Base-by-base conservation (phyloP, 2,113 vertebrate species). In the Sylvietta virens region DNA sequence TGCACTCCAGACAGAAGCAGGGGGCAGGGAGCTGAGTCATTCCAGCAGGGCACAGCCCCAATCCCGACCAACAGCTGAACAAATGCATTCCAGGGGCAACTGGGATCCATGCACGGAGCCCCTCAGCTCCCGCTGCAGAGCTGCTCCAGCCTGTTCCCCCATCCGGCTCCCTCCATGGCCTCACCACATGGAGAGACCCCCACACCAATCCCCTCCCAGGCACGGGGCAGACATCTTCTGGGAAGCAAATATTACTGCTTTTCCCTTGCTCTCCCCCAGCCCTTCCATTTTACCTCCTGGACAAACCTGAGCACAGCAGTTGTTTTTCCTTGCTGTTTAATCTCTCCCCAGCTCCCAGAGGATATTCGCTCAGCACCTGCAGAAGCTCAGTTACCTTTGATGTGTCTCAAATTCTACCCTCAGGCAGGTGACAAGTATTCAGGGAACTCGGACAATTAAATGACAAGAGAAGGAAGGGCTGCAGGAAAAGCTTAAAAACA, bases 371-470 rank as follows among this genome's bases (percentile, higher is more conserved):
- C 56, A 66, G 35, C 0, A 13, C 83, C 78, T 78, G 83, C 83
- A 93, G 72, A 81, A 86, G 51, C 57, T 93, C 65, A 82, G 22
- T 42, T 20, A 28, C 44, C 81, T 95, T 84, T 91, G 73, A 83
- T 91, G 83, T 67, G 57, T 71, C 92, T 96, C 84, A 81, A 81
- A 94, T 89, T 95, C 89, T 67, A 26, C 37, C 73, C 81, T 30
- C 50, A 67, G 91, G 86, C 81, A 79, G 45, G 62, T 86, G 91
- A 86, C 1, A 9, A 71, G 40, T 66, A 83, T 50, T 84, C 60
- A 47, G 86, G 60, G 83, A 83, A 88, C 65, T 62, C 53, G 74
- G 77, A 54, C 83, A 94, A 86, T 74, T 70, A 84, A 94, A 61
- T 23, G 69, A 91, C 81, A 93, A 56, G 76, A 64, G 71, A 66